Evolutionary conservation across 2,888 invertebrate species (phyloP).

Genomic region (Parnassius apollo): DNA sequence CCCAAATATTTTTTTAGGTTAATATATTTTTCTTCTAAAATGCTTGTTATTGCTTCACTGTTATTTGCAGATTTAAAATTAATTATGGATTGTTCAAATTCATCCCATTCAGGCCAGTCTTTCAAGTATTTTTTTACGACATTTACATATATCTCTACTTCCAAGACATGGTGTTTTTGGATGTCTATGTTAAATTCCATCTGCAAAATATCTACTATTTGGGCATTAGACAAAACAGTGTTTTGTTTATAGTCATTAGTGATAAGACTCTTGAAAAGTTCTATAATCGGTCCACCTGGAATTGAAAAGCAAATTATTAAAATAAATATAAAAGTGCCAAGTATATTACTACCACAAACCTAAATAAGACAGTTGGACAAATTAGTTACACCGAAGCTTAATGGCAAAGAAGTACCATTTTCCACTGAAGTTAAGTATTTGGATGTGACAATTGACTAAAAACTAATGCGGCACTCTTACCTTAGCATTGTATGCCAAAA

Average conservation of each 20-base stretch:
- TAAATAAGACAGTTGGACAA: too few relatives aligned
- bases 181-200: constrained; percentile 55
- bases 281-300: constrained; percentile 61
- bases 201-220: constrained; percentile 55
- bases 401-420: too few relatives aligned
- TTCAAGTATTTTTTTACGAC: constrained; percentile 63
- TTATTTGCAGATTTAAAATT: constrained; percentile 39
- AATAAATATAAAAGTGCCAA: too few relatives aligned
- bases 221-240: constrained; percentile 58
- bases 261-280: constrained; percentile 53
- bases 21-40: constrained; percentile 49
- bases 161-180: constrained; percentile 45
- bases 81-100: constrained; percentile 49
- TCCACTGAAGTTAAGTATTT: too few relatives aligned
- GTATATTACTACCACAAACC: too few relatives aligned
- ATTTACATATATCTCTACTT: constrained; percentile 59
- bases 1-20: constrained; percentile 52
- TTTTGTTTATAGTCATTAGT: constrained; percentile 53
- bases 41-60: constrained; percentile 36
- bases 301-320: constrained; percentile 22
- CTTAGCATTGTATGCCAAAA: too few relatives aligned
- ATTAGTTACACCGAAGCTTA: too few relatives aligned
- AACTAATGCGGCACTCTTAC: too few relatives aligned
- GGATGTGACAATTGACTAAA: too few relatives aligned
- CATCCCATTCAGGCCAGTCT: constrained; percentile 69